Evolutionary conservation across 2,113 vertebrate species (phyloP).

Genomic region (Anseranas semipalmata): DNA sequence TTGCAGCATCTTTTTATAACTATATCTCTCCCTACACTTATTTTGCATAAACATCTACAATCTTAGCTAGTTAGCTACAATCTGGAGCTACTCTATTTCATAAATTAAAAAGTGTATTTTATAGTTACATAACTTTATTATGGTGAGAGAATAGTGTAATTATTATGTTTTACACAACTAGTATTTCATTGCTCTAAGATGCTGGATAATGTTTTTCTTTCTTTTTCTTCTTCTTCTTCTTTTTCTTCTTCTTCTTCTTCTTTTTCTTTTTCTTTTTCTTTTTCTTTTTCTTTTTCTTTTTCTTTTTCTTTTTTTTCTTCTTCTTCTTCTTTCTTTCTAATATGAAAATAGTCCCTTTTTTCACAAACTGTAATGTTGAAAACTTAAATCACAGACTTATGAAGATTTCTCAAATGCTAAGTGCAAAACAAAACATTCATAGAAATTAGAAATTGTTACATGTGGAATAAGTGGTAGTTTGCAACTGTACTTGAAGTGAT

Average conservation of each 20-base stretch:
- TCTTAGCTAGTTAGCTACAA: no score
- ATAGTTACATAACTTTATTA: not conserved
- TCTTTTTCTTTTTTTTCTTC: not conserved
- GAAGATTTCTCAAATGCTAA: not conserved
- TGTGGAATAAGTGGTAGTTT: not conserved
- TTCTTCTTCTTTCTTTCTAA: not conserved
- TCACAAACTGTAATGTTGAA: not conserved
- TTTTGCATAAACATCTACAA: not conserved
- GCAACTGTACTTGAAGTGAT: not conserved
- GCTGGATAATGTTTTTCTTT: not conserved
- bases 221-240: not conserved
- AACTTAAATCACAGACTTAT: not conserved
- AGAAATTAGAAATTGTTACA: not conserved
- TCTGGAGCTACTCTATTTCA: not conserved
- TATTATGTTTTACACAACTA: not conserved
- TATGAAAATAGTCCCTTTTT: not conserved
- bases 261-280: not conserved
- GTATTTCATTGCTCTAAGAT: not conserved
- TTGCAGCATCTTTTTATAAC: not conserved
- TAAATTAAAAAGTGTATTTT: not conserved
- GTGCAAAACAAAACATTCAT: not conserved
- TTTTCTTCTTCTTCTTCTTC: not conserved
- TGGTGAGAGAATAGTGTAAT: not conserved
- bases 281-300: not conserved
- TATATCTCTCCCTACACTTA: not conserved